Evolutionary conservation across 1,140 invertebrate genomes (phyloP).

Genomic region (Apocrypta bakeri): DNA sequence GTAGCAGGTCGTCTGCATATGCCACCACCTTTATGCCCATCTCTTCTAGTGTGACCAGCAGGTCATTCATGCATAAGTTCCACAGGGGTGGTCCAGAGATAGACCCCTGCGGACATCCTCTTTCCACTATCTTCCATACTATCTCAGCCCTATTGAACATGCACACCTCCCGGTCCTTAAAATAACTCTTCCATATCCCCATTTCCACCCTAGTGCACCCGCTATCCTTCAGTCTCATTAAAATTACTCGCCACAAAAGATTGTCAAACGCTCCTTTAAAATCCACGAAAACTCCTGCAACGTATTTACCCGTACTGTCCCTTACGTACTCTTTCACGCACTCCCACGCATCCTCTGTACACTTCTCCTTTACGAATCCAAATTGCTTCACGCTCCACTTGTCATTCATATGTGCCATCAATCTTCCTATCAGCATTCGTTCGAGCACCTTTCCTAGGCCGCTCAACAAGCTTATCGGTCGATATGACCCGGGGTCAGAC

Average conservation of each 20-base stretch:
- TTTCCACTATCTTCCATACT: not conserved
- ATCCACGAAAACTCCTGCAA: slow-evolving; percentile 51
- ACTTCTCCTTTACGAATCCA: not conserved
- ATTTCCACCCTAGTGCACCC: slow-evolving; percentile 13
- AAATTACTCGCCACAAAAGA: slow-evolving; percentile 54
- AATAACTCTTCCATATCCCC: slow-evolving; percentile 27
- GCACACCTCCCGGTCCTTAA: slow-evolving; percentile 15
- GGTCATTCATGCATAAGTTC: slow-evolving; percentile 57
- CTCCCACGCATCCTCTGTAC: slow-evolving; percentile 21
- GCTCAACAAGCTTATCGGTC: slow-evolving; percentile 45
- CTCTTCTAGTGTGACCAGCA: slow-evolving; percentile 45
- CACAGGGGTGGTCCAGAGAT: slow-evolving; percentile 54
- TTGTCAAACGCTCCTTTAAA: slow-evolving; percentile 47
- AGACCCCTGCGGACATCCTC: slow-evolving; percentile 51
- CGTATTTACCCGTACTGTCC: slow-evolving; percentile 20
- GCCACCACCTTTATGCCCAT: slow-evolving; percentile 47
- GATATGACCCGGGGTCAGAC: slow-evolving; percentile 40
- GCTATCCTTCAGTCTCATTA: slow-evolving; percentile 31
- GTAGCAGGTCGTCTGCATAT: slow-evolving; percentile 57
- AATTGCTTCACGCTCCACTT: not conserved
- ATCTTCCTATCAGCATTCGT: not conserved
- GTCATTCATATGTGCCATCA: slow-evolving; percentile 10
- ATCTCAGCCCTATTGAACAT: not conserved
- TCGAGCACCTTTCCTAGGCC: slow-evolving; percentile 15
- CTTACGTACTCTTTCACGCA: not conserved